Evolutionary conservation across 2,113 vertebrate species (phyloP), one percentile per base, ranked within the genome.

Genomic region (Muntiacus reevesi): DNA sequence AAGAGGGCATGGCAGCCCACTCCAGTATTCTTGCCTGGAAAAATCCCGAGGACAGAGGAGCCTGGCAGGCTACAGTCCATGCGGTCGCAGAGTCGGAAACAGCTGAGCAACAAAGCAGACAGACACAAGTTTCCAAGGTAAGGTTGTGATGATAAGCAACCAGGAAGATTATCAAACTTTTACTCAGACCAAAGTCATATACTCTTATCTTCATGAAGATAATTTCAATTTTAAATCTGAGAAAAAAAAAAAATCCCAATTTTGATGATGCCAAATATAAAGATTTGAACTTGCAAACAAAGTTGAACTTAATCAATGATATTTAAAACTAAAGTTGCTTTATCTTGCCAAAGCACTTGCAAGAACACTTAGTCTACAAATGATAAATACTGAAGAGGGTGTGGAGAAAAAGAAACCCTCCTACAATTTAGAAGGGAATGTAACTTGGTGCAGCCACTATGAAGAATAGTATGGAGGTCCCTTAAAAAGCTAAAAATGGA

Each of bases 311-410:
- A 57, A 54, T 47, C 25, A 81, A 36, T 95, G 62, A 55, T 55
- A 60, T 43, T 88, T 93, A 52, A 86, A 86, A 45, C 23, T 83
- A 54, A 45, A 64, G 57, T 95, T 94, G 67, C 36, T 89, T 94
- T 78, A 33, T 59, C 55, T 94, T 92, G 71, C 54, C 17, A 91
- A 81, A 92, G 36, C 8, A 16, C 13, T 89, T 52, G 71, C 21
- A 25, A 9, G 64, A 91, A 83, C n/a, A 54, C 6, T 82, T 92
- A 82, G 19, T 54, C 79, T 36, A 36, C 50, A 54, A n/a, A 54
- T n/a, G 50, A 36, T 25, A 23, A n/a, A 82, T 52, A 19, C 47
- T 54, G 30, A 30, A 82, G 79, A 23, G 30, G 19, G 17, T 54
- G 30, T 82, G 79, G 79, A 54, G 79, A n/a, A 52, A 54, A 52